These are phyloP conservation scores for Drosophila maculinotata DNA, from an alignment of 2,888 invertebrate genomes.

Conservation along the genomic window DNA sequence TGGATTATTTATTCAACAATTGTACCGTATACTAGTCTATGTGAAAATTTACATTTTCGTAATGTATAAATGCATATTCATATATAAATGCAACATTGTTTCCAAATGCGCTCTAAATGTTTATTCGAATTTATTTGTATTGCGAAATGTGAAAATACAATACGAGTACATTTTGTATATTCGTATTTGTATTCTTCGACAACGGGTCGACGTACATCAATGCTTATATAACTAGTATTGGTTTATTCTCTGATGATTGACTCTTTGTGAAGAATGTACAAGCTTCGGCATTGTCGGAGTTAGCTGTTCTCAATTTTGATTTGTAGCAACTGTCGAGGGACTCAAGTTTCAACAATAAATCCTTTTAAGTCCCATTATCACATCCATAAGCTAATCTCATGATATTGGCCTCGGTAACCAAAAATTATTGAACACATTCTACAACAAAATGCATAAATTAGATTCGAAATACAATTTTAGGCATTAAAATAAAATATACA, in stretches of 20 bases:
- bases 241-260: slow-evolving; percentile 22
- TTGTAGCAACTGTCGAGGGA: slow-evolving; percentile 72
- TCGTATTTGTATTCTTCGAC: slow-evolving; percentile 10
- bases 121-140: slow-evolving; percentile 61
- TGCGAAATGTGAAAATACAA: slow-evolving; percentile 17
- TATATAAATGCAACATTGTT: slow-evolving; percentile 45
- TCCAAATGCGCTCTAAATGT: slow-evolving; percentile 63
- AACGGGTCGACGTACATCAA: slow-evolving; percentile 3
- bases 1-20: slow-evolving; percentile 42
- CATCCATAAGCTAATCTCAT: slow-evolving; percentile 35
- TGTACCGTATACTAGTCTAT: slow-evolving; percentile 36
- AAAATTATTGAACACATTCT: slow-evolving; percentile 56
- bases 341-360: slow-evolving; percentile 75
- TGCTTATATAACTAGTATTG: slow-evolving; percentile 1
- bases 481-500: slow-evolving; percentile 72
- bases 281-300: slow-evolving; percentile 61
- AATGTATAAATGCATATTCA: slow-evolving; percentile 18
- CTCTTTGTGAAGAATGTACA: slow-evolving; percentile 31
- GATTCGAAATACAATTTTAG: slow-evolving; percentile 64
- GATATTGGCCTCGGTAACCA: slow-evolving; percentile 46
- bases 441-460: slow-evolving; percentile 42
- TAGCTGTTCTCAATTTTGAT: slow-evolving; percentile 33
- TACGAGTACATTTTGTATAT: slow-evolving; percentile 18
- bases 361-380: slow-evolving; percentile 57
- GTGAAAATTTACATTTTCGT: slow-evolving; percentile 27